Conservation (phyloP, 2,888 invertebrate species). For the Drosophila eohydei region DNA sequence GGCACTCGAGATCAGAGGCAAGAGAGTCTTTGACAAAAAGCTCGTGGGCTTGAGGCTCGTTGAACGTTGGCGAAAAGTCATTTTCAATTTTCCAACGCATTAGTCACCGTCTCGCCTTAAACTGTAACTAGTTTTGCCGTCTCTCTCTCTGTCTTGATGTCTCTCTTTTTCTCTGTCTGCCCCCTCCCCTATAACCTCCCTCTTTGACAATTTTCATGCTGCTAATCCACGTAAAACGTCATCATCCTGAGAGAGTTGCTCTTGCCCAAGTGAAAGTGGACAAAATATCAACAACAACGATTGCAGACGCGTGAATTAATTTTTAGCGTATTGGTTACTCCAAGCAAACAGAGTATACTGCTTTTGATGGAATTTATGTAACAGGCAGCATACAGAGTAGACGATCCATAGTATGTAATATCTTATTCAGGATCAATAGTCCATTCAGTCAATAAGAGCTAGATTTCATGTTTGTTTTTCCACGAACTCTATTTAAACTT, state of each 20-base stretch:
- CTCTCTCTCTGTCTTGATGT: neutral
- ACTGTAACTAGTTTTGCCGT: slow-evolving; percentile 70
- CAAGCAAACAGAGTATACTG: neutral
- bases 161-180: neutral
- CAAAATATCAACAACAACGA: slow-evolving; percentile 39
- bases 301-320: slow-evolving; percentile 74
- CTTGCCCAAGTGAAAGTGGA: slow-evolving; percentile 72
- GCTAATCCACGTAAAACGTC: slow-evolving; percentile 52
- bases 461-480: neutral
- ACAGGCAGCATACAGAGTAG: neutral
- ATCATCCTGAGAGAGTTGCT: slow-evolving; percentile 66
- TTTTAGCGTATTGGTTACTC: slow-evolving; percentile 50
- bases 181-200: neutral
- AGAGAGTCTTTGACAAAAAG: slow-evolving; percentile 47
- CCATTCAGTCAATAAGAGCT: neutral
- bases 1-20: slow-evolving; percentile 35
- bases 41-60: slow-evolving; percentile 36
- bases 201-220: slow-evolving; percentile 44
- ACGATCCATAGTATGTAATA: neutral
- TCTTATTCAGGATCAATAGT: neutral
- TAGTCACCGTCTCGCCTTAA: slow-evolving; percentile 70
- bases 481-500: neutral
- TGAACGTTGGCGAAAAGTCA: slow-evolving; percentile 39
- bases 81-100: slow-evolving; percentile 76
- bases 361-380: neutral